Evolutionary conservation across 1,140 invertebrate genomes (phyloP), one percentile per base, ranked within the genome.

Genomic region (Scaptomyza graminum): DNA sequence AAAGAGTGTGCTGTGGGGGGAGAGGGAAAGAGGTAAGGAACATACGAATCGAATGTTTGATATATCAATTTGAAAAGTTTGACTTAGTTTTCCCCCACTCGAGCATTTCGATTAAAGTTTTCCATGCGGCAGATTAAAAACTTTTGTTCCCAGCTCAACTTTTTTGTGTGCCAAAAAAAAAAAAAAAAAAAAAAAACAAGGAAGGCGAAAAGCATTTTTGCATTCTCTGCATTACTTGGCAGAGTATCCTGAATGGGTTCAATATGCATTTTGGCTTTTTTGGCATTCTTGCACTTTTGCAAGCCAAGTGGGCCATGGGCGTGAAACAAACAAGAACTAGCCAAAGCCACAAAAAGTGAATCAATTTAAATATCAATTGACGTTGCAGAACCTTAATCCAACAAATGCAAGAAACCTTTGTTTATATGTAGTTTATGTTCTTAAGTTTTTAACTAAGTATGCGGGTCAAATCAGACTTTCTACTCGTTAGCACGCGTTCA

Each of bases 21-120:
- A 5, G 31, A 16, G 25, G 9, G 39, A 1, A 49, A n/a, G 16
- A 41, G 9, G 13, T 31, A 39, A 13, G 39, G 3, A 39, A 22
- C 34, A 54, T 50, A 65, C 34, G 67, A 71, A 74, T 74, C 67
- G 72, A 74, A 74, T 74, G 69, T 74, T 74, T 74, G 72, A 74
- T 74, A 74, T 74, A 74, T 74, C 72, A 74, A 74, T 74, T 74
- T 74, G 67, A 74, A 74, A 74, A 74, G 66, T 71, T 74, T 74
- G 72, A 74, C 72, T 74, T 74, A 74, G 59, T 74, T 74, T 70
- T 44, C 55, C 51, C 55, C 16, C 37, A 60, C 31, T 61, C 57
- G 64, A 61, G 37, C 65, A 51, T 73, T 73, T 74, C 71, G 71
- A 69, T 74, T 74, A 74, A 74, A 74, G 66, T 74, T 74, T 74